Evolutionary conservation across 2,113 vertebrate species (phyloP).

Genomic region (Rhombomys opimus): DNA sequence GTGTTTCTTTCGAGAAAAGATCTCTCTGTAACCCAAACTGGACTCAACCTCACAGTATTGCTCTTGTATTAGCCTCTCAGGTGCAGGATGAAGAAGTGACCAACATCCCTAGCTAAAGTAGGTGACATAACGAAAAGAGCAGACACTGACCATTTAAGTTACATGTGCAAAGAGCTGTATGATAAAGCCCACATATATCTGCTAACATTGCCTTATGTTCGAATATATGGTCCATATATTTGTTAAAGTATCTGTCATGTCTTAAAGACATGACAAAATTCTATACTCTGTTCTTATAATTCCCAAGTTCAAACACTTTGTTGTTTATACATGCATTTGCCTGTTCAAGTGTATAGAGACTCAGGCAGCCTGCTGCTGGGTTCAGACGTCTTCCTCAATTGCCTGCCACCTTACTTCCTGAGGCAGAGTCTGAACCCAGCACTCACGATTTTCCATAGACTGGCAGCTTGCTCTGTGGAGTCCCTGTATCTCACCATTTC

Average conservation of each 20-base stretch:
- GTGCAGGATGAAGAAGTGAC: not conserved
- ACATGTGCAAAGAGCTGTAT: not conserved
- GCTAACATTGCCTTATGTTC: not conserved
- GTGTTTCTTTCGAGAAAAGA: not conserved
- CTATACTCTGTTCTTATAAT: slow-evolving; percentile 46
- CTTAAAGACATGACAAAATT: slow-evolving; percentile 66
- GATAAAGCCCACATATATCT: not conserved
- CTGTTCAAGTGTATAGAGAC: not conserved
- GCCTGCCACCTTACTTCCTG: not conserved
- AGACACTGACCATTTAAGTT: slow-evolving; percentile 24
- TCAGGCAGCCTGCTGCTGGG: not conserved
- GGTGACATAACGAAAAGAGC: slow-evolving; percentile 44
- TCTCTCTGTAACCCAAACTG: not conserved
- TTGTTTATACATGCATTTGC: not conserved
- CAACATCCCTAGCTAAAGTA: not conserved
- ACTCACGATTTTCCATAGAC: not conserved
- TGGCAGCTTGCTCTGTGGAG: not conserved
- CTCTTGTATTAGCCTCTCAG: not conserved
- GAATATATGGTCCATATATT: not conserved
- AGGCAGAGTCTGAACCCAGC: not conserved
- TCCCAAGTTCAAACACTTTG: slow-evolving; percentile 44
- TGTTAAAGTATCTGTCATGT: not conserved
- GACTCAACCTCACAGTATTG: not conserved
- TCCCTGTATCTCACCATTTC: not conserved
- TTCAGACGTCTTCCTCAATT: not conserved